phyloP scores from a whole-genome alignment of 2,888 invertebrate species.

The Bimastos eiseni region DNA sequence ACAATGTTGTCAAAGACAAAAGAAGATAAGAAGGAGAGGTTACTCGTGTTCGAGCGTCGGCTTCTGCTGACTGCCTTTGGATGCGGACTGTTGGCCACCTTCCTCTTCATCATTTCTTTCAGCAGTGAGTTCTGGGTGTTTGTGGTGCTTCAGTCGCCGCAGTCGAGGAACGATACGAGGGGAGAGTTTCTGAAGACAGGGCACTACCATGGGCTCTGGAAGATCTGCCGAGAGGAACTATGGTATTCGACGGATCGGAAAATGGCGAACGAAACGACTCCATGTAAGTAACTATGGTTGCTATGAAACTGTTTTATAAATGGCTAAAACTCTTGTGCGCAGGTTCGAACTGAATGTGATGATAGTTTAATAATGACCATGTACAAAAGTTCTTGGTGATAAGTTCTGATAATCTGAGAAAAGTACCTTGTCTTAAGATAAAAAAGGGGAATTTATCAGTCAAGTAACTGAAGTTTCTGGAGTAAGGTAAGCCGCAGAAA shows the following conservation, averaged over 20 bases:
- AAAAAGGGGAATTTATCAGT: no score
- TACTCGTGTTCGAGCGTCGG: constrained; percentile 26
- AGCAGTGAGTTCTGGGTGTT: constrained; percentile 34
- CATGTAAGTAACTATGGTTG: neutral
- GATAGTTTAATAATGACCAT: no score
- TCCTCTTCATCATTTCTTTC: constrained; percentile 35
- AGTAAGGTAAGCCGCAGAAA: no score
- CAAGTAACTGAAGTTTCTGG: no score
- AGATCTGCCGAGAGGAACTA: constrained; percentile 33
- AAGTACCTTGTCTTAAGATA: no score
- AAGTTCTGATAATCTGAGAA: no score
- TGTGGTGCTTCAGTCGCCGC: neutral
- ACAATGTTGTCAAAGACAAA: neutral
- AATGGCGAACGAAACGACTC: constrained; percentile 15
- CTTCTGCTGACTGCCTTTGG: constrained; percentile 30
- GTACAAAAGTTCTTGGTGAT: no score
- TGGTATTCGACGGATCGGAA: constrained; percentile 24
- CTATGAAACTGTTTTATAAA: no score
- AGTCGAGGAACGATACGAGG: neutral
- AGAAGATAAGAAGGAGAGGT: constrained; percentile 3
- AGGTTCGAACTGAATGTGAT: no score
- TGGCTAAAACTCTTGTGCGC: no score
- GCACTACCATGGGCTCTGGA: constrained; percentile 39
- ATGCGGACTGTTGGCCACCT: constrained; percentile 26
- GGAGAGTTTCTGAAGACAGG: constrained; percentile 30